A percentile compares a stretch with the other conserved stretches of the same genome.
phyloP scores from a whole-genome alignment of 92 coral and sea anemone genomes.

The Palythoa heliodiscus region DNA sequence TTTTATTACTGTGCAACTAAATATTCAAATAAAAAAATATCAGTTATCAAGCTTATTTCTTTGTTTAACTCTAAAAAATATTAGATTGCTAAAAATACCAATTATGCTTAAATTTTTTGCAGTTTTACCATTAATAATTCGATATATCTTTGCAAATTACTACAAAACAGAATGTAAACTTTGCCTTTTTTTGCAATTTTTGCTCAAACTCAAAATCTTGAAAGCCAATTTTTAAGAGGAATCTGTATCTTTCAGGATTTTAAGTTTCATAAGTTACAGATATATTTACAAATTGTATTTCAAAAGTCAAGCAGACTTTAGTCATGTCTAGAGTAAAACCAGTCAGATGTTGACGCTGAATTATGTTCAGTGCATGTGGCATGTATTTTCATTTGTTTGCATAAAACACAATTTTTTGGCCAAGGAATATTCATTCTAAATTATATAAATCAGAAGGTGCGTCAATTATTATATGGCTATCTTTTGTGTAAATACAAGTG shows the following conservation, averaged over 20 bases:
- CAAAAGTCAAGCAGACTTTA: not conserved
- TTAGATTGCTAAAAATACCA: conserved; percentile 40
- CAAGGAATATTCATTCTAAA: too few relatives aligned
- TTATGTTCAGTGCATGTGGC: not conserved
- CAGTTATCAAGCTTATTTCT: not conserved
- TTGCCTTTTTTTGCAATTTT: not conserved
- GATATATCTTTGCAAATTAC: not conserved
- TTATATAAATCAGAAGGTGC: too few relatives aligned
- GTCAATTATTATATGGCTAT: too few relatives aligned
- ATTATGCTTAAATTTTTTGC: conserved; percentile 25
- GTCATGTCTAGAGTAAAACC: not conserved
- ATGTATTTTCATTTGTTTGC: not conserved
- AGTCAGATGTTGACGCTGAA: not conserved
- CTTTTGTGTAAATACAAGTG: too few relatives aligned
- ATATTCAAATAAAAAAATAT: not conserved
- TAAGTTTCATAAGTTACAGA: conserved; percentile 13
- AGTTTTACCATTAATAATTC: conserved; percentile 1
- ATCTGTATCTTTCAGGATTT: not conserved
- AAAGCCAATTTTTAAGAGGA: not conserved
- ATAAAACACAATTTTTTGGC: not conserved
- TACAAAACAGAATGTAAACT: not conserved
- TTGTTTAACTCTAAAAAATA: conserved; percentile 16
- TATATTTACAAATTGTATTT: conserved; percentile 14
- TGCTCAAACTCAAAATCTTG: not conserved
- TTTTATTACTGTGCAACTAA: not conserved